phyloP scores from a whole-genome alignment of 2,113 vertebrate species.

The Toxotes chatareus region DNA sequence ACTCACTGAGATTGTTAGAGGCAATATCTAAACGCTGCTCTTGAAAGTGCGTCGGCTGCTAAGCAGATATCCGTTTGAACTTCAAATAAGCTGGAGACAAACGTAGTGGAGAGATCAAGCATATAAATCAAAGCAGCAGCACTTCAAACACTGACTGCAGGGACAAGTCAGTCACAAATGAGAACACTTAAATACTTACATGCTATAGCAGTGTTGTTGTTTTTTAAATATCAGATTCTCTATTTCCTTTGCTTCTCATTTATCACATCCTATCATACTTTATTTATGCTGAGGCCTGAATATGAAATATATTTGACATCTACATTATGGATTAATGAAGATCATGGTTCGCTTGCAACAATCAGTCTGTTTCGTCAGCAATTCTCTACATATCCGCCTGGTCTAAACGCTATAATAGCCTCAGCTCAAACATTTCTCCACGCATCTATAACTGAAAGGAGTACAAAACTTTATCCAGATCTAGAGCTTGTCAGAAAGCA shows the following conservation, averaged over 20 bases:
- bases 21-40: conserved; percentile 28
- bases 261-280: background rate
- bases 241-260: background rate
- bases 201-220: no score
- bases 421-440: conserved; percentile 9
- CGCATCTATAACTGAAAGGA: background rate
- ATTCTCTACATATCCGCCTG: background rate
- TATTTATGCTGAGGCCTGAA: background rate
- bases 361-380: background rate
- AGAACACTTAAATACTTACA: background rate
- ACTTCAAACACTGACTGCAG: conserved; percentile 47
- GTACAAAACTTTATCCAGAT: background rate
- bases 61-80: conserved; percentile 55
- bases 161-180: conserved; percentile 25
- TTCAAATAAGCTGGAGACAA: conserved; percentile 52
- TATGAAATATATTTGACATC: background rate
- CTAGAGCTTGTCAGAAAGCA: background rate
- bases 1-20: conserved; percentile 3
- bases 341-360: background rate
- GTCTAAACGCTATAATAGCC: conserved; percentile 6
- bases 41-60: conserved; percentile 37
- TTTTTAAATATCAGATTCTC: background rate
- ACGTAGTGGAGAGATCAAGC: conserved; percentile 38
- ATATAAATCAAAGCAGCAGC: conserved; percentile 36
- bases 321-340: background rate